Conservation (phyloP, 2,113 vertebrate species). For the Strix uralensis region DNA sequence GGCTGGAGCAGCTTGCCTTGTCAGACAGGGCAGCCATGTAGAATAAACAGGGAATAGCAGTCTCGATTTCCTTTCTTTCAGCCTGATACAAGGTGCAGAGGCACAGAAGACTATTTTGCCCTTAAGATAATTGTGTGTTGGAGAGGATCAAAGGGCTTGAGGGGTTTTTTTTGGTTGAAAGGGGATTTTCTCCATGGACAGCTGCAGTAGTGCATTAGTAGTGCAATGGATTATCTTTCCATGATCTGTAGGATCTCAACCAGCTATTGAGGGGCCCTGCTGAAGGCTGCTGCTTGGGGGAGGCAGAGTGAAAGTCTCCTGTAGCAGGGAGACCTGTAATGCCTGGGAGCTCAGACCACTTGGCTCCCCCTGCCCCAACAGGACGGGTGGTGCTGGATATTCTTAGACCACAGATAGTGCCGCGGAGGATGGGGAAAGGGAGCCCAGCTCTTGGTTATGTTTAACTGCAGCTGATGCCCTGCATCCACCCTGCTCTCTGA, state of each 20-base stretch:
- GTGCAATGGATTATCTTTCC: slow-evolving; percentile 67
- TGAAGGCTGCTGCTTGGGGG: slow-evolving; percentile 40
- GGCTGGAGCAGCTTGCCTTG: neutral
- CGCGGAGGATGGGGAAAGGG: neutral
- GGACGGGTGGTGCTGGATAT: slow-evolving; percentile 2
- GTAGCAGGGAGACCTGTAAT: neutral
- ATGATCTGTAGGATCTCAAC: slow-evolving; percentile 59
- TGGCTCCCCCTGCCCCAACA: neutral
- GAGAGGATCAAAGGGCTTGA: slow-evolving; percentile 67
- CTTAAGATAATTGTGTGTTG: slow-evolving; percentile 64
- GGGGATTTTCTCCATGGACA: slow-evolving; percentile 66
- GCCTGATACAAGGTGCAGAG: neutral
- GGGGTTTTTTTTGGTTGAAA: slow-evolving; percentile 29
- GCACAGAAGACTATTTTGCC: slow-evolving; percentile 54
- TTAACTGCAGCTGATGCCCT: slow-evolving; percentile 24
- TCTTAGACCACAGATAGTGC: slow-evolving; percentile 39
- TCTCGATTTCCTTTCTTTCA: slow-evolving; percentile 53
- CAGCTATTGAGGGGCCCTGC: slow-evolving; percentile 37
- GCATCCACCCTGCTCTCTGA: neutral
- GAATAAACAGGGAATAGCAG: slow-evolving; percentile 51
- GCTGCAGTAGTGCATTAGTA: slow-evolving; percentile 65
- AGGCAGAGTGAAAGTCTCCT: slow-evolving; percentile 55
- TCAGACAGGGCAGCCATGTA: slow-evolving; percentile 12
- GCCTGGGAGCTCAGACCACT: neutral
- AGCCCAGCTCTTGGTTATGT: neutral